Evolutionary conservation across 2,888 invertebrate genomes (phyloP).

Genomic region (Linyphia triangularis): DNA sequence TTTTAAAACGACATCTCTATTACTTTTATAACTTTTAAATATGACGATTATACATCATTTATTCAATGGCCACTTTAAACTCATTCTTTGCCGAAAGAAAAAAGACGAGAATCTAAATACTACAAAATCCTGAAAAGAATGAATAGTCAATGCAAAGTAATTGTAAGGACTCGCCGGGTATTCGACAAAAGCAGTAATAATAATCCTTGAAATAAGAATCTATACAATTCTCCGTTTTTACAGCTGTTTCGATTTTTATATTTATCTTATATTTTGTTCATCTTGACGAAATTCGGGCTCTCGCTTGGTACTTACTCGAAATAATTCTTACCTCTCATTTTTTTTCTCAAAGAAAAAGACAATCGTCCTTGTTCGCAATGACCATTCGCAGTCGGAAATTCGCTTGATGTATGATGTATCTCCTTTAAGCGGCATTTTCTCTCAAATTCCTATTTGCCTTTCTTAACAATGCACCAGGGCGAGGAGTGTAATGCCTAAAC

Average conservation of each 20-base stretch:
- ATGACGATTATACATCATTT: constrained; percentile 69
- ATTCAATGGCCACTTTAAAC: constrained; percentile 57
- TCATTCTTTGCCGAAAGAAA: neutral
- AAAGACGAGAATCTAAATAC: neutral
- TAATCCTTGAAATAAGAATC: constrained; percentile 47
- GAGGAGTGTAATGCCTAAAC: constrained; percentile 53
- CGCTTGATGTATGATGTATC: constrained; percentile 65
- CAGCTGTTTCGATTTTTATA: constrained; percentile 15
- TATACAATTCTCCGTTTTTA: constrained; percentile 24
- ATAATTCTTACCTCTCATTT: constrained; percentile 67
- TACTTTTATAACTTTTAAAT: constrained; percentile 60
- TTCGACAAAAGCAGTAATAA: constrained; percentile 52
- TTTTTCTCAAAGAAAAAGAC: neutral
- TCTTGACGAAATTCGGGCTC: neutral
- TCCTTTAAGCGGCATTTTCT: constrained; percentile 47
- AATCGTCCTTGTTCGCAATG: constrained; percentile 46
- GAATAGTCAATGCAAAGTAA: constrained; percentile 21
- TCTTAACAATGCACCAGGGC: constrained; percentile 24
- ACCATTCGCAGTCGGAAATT: constrained; percentile 30
- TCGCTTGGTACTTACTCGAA: constrained; percentile 63
- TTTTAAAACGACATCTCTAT: constrained; percentile 35
- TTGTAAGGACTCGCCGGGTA: neutral
- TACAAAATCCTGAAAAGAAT: neutral
- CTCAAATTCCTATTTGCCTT: constrained; percentile 70
- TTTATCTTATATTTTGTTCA: neutral